A percentile compares a stretch with the other conserved stretches of the same genome.
phyloP scores from a whole-genome alignment of 1,140 invertebrate species.

The Diuraphis noxia region DNA sequence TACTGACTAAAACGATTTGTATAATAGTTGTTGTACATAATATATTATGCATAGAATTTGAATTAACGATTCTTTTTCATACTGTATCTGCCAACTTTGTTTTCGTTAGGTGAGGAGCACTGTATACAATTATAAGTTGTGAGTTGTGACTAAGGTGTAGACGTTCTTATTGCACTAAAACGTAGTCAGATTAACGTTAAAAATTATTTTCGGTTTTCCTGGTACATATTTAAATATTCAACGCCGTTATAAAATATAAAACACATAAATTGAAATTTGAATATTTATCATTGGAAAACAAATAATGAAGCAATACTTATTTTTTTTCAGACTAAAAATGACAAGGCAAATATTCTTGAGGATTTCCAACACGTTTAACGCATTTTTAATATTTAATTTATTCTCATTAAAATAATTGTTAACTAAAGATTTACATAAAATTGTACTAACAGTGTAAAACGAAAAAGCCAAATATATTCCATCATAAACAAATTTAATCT shows the following conservation, averaged over 20 bases:
- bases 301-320: neutral
- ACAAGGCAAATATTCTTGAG: neutral
- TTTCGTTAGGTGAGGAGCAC: neutral
- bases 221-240: neutral
- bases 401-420: neutral
- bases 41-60: neutral
- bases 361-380: neutral
- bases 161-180: neutral
- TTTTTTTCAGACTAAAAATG: neutral
- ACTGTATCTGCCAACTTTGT: neutral
- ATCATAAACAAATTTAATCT: neutral
- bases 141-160: neutral
- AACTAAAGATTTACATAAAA: neutral
- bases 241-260: neutral
- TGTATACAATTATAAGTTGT: neutral
- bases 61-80: conserved; percentile 20
- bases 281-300: neutral
- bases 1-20: neutral
- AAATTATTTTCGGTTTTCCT: neutral
- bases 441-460: neutral
- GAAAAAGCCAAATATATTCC: neutral
- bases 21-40: neutral
- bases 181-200: neutral
- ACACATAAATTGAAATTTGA: neutral
- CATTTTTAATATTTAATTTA: neutral